These are phyloP conservation scores for Uria lomvia DNA, from an alignment of 2,113 vertebrate genomes.

Conservation along the genomic window DNA sequence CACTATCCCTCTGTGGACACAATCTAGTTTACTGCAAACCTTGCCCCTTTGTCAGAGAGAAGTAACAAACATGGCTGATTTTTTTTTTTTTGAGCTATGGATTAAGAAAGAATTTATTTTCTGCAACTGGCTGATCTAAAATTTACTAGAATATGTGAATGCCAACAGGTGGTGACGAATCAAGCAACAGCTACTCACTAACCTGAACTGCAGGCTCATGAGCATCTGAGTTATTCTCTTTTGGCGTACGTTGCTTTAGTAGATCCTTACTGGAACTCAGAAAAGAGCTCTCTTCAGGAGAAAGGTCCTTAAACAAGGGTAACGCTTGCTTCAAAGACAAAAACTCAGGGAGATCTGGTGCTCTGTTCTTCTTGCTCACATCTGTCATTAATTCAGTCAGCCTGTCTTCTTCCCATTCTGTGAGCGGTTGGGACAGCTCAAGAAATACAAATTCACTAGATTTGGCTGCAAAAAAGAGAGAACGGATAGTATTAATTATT, in stretches of 20 bases:
- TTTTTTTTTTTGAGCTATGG: not conserved
- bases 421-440: conserved; percentile 63
- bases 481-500: not conserved
- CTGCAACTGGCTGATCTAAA: not conserved
- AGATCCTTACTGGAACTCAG: conserved; percentile 46
- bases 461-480: conserved; percentile 65
- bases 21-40: not conserved
- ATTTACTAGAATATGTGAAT: not conserved
- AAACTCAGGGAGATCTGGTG: conserved; percentile 62
- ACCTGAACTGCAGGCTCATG: conserved; percentile 63
- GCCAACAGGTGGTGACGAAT: not conserved
- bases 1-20: not conserved
- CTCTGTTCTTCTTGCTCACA: conserved; percentile 68
- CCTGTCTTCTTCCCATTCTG: conserved; percentile 60
- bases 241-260: not conserved
- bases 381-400: conserved; percentile 67
- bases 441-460: conserved; percentile 75
- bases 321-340: conserved; percentile 70
- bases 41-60: not conserved
- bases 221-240: not conserved
- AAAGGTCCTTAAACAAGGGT: conserved; percentile 68
- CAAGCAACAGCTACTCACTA: not conserved
- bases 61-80: not conserved
- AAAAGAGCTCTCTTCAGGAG: conserved; percentile 72
- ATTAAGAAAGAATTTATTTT: not conserved